Evolutionary conservation across 2,888 invertebrate genomes (phyloP), one percentile per base, ranked within the genome.

Genomic region (Philereme vetulata): DNA sequence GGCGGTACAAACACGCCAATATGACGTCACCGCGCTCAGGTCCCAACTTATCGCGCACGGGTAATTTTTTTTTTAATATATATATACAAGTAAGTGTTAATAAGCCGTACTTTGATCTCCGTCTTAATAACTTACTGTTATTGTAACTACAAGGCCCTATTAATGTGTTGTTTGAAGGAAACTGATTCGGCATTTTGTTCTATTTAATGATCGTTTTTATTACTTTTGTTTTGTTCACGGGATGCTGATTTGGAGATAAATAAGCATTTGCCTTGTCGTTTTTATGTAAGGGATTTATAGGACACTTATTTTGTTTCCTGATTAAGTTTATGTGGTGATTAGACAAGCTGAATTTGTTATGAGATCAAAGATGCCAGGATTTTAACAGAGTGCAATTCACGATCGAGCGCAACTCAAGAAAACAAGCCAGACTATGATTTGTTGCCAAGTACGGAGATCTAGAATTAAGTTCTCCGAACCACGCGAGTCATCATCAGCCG

Each of bases 41-140:
- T n/a, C n/a, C n/a, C n/a, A n/a, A n/a, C n/a, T n/a, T n/a, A n/a
- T n/a, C n/a, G n/a, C n/a, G n/a, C n/a, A n/a, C n/a, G n/a, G n/a
- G n/a, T n/a, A n/a, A n/a, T n/a, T n/a, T n/a, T n/a, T n/a, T n/a
- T n/a, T n/a, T n/a, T n/a, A n/a, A n/a, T n/a, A n/a, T n/a, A n/a
- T n/a, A n/a, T n/a, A n/a, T 9, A 9, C 42, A 60, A 60, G 59
- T 54, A 60, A 60, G 50, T 43, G 34, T 54, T 7, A 10, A n/a
- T 10, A 8, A 7, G 21, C 53, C 21, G 38, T 57, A 42, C 50
- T 36, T 54, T 57, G 43, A 34, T 57, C 48, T 11, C 42, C 44
- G 66, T 68, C 72, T 67, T 71, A 72, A 73, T 74, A 72, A 73
- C 64, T 78, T 76, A 72, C 68, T 75, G 66, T 72, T 75, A 77